phyloP scores from a whole-genome alignment of 2,888 invertebrate species.

The Epinotia ramella region DNA sequence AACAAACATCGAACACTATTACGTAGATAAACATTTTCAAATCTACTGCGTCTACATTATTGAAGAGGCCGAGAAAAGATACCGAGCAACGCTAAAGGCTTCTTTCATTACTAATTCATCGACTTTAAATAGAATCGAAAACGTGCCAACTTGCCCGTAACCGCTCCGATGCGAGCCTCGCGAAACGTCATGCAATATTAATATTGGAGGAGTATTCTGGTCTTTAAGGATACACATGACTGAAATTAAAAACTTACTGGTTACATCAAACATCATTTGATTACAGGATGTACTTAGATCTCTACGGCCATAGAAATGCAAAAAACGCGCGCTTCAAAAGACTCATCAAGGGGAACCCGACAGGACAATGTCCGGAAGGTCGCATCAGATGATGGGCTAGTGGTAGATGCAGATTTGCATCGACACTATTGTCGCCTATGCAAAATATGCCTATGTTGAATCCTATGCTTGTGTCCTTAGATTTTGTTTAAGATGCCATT shows the following conservation, averaged over 20 bases:
- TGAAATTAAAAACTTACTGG: neutral
- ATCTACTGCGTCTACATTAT: slow-evolving; percentile 37
- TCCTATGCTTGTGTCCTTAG: no score
- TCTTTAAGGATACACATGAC: neutral
- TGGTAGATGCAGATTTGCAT: no score
- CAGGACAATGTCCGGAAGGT: no score
- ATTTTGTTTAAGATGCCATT: no score
- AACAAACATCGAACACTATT: slow-evolving; percentile 23
- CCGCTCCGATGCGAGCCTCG: slow-evolving; percentile 49
- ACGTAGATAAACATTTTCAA: slow-evolving; percentile 33
- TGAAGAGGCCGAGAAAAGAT: slow-evolving; percentile 39
- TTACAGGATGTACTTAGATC: neutral
- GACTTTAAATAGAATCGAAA: slow-evolving; percentile 80
- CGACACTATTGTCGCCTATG: no score
- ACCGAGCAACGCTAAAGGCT: slow-evolving; percentile 51
- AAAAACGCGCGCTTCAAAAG: no score
- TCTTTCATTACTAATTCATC: slow-evolving; percentile 73
- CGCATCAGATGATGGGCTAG: no score
- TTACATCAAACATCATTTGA: neutral
- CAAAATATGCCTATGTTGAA: no score
- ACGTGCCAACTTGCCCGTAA: slow-evolving; percentile 71
- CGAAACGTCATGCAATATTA: slow-evolving; percentile 50
- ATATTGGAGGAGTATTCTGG: slow-evolving; percentile 40
- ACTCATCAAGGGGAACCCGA: no score
- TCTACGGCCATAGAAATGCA: no score